phyloP scores from a whole-genome alignment of 2,113 vertebrate genomes.

The Myocastor coypus region DNA sequence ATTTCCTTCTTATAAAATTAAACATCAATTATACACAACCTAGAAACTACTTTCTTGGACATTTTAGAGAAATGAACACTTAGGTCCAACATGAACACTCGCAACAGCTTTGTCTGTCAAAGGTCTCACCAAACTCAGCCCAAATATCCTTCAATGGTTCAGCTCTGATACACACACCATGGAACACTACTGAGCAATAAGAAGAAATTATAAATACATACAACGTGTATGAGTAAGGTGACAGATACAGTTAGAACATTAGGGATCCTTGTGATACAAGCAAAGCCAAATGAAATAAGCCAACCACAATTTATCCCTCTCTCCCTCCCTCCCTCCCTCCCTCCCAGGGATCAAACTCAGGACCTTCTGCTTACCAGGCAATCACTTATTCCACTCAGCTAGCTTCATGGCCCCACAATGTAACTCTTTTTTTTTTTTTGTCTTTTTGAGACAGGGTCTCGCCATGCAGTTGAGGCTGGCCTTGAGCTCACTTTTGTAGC shows the following conservation, averaged over 20 bases:
- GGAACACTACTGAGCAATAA: conserved; percentile 37
- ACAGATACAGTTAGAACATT: neutral
- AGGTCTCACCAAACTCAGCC: neutral
- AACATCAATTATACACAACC: conserved; percentile 23
- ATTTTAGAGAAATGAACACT: conserved; percentile 33
- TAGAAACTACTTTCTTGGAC: neutral
- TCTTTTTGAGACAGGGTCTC: too few species aligned
- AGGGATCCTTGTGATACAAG: neutral
- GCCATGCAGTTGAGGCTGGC: too few species aligned
- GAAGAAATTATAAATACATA: neutral
- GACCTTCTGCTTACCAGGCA: too few species aligned
- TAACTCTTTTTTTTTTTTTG: too few species aligned
- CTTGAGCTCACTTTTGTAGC: too few species aligned
- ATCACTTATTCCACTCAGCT: too few species aligned
- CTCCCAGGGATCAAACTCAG: too few species aligned
- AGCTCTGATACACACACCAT: neutral
- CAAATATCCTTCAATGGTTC: neutral
- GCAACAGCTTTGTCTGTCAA: neutral
- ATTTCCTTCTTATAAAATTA: conserved; percentile 34
- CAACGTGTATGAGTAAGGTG: neutral
- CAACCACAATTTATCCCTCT: neutral
- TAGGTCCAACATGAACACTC: neutral
- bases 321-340: too few species aligned
- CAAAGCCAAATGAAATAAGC: neutral
- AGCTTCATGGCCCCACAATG: too few species aligned